phyloP scores from a whole-genome alignment of 1,140 invertebrate species.

The Agrypnia vestita region DNA sequence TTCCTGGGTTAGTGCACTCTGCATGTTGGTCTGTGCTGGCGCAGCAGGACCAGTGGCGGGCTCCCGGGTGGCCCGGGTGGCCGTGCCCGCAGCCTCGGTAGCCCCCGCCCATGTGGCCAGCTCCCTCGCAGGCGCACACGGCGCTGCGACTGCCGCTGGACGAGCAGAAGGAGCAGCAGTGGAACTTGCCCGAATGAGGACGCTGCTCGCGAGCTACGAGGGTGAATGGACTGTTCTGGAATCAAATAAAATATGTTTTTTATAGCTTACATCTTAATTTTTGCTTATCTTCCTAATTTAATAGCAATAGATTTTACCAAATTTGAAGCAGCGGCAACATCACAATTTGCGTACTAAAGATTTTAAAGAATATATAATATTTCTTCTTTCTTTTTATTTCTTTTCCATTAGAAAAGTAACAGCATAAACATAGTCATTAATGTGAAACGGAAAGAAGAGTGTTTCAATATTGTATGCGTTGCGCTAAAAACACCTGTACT shows the following conservation, averaged over 20 bases:
- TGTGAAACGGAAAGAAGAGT: too few relatives aligned
- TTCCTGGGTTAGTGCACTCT: slow-evolving; percentile 69
- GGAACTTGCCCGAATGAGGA: slow-evolving; percentile 81
- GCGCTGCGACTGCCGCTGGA: slow-evolving; percentile 81
- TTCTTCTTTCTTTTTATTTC: too few relatives aligned
- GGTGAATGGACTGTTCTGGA: slow-evolving; percentile 76
- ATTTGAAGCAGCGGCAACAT: too few relatives aligned
- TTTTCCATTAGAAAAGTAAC: too few relatives aligned
- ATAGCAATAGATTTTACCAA: too few relatives aligned
- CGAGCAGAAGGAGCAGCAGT: slow-evolving; percentile 88
- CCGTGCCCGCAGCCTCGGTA: slow-evolving; percentile 85
- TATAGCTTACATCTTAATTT: too few relatives aligned
- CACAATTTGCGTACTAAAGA: too few relatives aligned
- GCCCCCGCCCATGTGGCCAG: slow-evolving; percentile 81
- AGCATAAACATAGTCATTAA: too few relatives aligned
- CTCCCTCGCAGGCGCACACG: slow-evolving; percentile 81
- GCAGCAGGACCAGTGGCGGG: slow-evolving; percentile 88
- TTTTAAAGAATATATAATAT: too few relatives aligned
- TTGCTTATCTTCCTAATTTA: too few relatives aligned
- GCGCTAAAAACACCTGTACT: too few relatives aligned
- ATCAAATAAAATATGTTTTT: slow-evolving; percentile 29
- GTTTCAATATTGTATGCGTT: too few relatives aligned
- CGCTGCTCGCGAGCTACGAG: slow-evolving; percentile 73
- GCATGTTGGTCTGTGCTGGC: slow-evolving; percentile 76
- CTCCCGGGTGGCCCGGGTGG: slow-evolving; percentile 83